Conservation (phyloP, 2,797 vertebrate species). For the Smutsia gigantea region DNA sequence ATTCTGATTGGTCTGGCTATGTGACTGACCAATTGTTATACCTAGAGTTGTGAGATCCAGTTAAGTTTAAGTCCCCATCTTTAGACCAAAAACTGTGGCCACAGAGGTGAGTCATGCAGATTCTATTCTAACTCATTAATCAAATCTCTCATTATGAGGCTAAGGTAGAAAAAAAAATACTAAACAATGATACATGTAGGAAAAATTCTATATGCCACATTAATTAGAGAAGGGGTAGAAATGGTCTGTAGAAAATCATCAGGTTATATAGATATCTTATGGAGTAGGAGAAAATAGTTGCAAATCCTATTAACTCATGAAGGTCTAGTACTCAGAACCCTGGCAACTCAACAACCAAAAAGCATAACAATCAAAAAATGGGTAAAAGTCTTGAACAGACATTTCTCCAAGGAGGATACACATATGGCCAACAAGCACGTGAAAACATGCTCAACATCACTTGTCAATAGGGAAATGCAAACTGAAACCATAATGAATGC, state of each 20-base stretch:
- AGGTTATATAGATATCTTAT: background rate
- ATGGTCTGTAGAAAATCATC: background rate
- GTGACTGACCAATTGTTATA: background rate
- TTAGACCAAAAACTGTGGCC: background rate
- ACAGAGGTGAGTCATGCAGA: background rate
- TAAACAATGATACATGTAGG: background rate
- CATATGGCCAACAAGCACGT: background rate
- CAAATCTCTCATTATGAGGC: background rate
- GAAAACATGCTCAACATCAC: background rate
- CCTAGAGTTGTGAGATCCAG: background rate
- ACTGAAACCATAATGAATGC: background rate
- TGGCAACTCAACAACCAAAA: background rate
- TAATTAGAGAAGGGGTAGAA: conserved; percentile 6
- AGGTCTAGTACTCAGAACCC: background rate
- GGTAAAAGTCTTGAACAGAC: background rate
- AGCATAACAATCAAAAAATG: background rate
- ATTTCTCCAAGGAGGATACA: background rate
- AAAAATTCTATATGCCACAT: background rate
- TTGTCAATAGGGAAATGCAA: background rate
- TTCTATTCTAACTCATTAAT: background rate
- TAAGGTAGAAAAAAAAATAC: background rate
- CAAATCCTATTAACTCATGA: background rate
- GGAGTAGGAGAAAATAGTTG: background rate
- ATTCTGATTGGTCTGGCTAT: background rate
- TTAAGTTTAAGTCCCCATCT: background rate